phyloP scores from a whole-genome alignment of 2,113 vertebrate genomes.

The Pseudopipra pipra region DNA sequence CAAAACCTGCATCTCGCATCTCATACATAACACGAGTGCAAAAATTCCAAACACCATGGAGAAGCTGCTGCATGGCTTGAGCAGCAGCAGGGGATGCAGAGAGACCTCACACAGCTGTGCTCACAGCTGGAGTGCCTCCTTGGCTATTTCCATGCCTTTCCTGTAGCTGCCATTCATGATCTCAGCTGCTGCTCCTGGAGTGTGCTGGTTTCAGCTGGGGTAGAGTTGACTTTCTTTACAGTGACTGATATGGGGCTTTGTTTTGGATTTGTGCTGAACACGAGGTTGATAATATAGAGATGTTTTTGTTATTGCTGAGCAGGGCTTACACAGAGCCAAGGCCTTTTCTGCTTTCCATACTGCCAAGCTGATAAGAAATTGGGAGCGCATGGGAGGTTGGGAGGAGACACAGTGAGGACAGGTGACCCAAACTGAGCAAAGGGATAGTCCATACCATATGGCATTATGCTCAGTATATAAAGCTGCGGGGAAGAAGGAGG shows the following conservation, averaged over 20 bases:
- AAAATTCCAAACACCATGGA: not conserved
- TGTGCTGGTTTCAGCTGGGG: not conserved
- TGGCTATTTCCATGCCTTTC: not conserved
- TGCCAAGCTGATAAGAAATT: not conserved
- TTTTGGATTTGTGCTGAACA: not conserved
- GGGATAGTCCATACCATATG: not conserved
- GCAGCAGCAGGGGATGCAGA: not conserved
- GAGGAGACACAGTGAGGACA: not conserved
- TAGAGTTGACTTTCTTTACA: not conserved
- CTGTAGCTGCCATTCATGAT: not conserved
- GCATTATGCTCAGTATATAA: not conserved
- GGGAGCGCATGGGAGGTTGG: not conserved
- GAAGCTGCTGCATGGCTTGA: not conserved
- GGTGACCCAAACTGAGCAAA: not conserved
- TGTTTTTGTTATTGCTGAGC: not conserved
- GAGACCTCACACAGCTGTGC: not conserved
- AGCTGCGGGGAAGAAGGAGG: not conserved
- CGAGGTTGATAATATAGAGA: not conserved
- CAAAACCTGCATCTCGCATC: not conserved
- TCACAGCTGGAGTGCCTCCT: not conserved
- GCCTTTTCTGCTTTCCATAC: not conserved
- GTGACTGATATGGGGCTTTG: not conserved
- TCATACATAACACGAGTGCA: fast-evolving
- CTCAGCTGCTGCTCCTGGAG: not conserved
- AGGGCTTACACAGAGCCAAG: not conserved